A percentile compares a stretch with the other conserved stretches of the same genome.
Conservation (phyloP, 2,888 invertebrate species). For the Corbicula japonica region DNA sequence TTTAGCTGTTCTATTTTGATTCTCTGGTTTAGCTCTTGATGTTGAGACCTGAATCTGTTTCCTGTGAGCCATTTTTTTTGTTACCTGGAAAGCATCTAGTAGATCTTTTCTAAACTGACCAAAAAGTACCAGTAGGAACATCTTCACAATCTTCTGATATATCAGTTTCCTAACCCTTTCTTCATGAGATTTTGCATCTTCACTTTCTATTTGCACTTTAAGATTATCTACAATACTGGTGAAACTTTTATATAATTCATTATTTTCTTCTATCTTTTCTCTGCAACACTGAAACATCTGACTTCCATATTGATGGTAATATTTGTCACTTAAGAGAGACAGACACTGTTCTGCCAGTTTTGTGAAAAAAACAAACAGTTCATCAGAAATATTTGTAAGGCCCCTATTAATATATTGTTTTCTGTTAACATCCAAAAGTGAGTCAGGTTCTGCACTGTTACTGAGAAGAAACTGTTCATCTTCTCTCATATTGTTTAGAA, state of each 20-base stretch:
- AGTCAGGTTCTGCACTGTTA: no score
- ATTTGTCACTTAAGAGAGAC: no score
- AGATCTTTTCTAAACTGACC: constrained; percentile 26
- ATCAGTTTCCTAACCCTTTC: neutral
- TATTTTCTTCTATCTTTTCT: neutral
- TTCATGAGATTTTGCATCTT: neutral
- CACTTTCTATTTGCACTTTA: neutral
- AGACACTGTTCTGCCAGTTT: no score
- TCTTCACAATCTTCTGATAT: constrained; percentile 10
- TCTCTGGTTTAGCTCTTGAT: neutral
- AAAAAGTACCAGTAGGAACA: constrained; percentile 4
- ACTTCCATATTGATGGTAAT: no score
- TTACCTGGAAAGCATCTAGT: constrained; percentile 2
- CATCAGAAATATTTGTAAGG: no score
- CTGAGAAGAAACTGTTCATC: no score
- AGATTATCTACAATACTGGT: neutral
- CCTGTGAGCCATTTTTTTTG: constrained; percentile 25
- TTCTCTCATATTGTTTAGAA: no score
- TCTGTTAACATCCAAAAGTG: no score
- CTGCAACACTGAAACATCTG: constrained; percentile 4
- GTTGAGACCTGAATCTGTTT: constrained; percentile 18
- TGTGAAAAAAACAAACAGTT: no score
- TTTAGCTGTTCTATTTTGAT: neutral
- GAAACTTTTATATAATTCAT: neutral
- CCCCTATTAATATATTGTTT: no score